phyloP scores from a whole-genome alignment of 1,140 invertebrate genomes.

The Argopecten irradians region DNA sequence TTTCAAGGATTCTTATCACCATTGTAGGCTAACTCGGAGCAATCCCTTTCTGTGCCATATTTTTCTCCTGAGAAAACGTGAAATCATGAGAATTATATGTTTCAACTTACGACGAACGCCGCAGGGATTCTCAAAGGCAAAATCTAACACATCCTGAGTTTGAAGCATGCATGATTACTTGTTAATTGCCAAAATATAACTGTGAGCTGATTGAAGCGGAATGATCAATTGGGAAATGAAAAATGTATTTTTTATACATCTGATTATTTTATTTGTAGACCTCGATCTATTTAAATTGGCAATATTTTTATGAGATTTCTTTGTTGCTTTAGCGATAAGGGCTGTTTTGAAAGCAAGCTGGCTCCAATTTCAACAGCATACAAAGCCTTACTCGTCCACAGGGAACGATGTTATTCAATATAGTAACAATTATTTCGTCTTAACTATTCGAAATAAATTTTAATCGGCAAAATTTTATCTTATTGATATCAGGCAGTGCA shows the following conservation, averaged over 20 bases:
- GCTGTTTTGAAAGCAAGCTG: neutral
- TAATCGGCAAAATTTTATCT: neutral
- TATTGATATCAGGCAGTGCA: neutral
- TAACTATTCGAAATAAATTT: slow-evolving; percentile 24
- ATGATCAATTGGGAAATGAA: neutral
- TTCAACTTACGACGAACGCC: neutral
- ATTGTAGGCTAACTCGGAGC: neutral
- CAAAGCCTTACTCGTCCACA: neutral
- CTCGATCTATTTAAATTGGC: neutral
- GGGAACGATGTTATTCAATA: neutral
- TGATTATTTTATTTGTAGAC: neutral
- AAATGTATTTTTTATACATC: neutral
- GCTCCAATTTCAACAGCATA: neutral
- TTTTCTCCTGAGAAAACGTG: neutral
- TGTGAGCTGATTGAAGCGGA: neutral
- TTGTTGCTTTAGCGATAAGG: neutral
- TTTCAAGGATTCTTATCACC: neutral
- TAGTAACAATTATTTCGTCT: neutral
- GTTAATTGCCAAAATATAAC: neutral
- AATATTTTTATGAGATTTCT: neutral
- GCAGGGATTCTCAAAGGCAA: neutral
- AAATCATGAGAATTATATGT: neutral
- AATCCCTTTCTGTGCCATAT: neutral
- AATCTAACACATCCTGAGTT: neutral
- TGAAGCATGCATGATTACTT: slow-evolving; percentile 16